Evolutionary conservation across 2,888 invertebrate species (phyloP), one percentile per base, ranked within the genome.

Genomic region (Chrysina gloriosa): DNA sequence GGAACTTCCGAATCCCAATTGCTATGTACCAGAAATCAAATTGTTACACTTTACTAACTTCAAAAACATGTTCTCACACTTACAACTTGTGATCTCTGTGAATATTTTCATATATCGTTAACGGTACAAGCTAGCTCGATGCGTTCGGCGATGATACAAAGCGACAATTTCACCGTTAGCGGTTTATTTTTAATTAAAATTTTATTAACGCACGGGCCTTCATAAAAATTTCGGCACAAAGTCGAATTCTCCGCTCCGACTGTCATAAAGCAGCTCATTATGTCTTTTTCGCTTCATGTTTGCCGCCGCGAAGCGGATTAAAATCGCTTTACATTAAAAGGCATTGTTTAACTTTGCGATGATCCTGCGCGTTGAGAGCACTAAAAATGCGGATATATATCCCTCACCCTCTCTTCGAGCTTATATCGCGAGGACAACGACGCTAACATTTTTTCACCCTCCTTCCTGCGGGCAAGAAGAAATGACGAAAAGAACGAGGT

Each of bases 341-440:
- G 66, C 66, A 47, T 66, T 66, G 66, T 66, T 61, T 56, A 66
- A 61, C 48, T 66, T 66, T 66, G 61, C 27, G 66, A 66, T 61
- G 23, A 66, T 66, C 66, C 48, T 16, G 27, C 39, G 11, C 23
- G 31, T 14, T 14, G n/a, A 34, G 14, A 36, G n/a, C 36, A n/a
- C 34, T 21, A 27, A 36, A 23, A 23, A 21, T 56, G 34, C 34
- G 56, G 31, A 65, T 65, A 42, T 27, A 45, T 54, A 23, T 54
- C 36, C 21, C 19, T 27, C 29, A 21, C 21, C 23, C 6, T 36
- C 54, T 47, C 47, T 54, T 39, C 23, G 5, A 39, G 39, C 14
- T n/a, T 34, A 34, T 11, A n/a, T 7, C 34, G 34, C 7, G 34
- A 11, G 11, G 9, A 7, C n/a, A 36, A 11, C 9, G 9, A 16